Base-by-base conservation (phyloP, 30 jellyfish, hydroid and myxozoan genomes). In the Aurelia sp. region DNA sequence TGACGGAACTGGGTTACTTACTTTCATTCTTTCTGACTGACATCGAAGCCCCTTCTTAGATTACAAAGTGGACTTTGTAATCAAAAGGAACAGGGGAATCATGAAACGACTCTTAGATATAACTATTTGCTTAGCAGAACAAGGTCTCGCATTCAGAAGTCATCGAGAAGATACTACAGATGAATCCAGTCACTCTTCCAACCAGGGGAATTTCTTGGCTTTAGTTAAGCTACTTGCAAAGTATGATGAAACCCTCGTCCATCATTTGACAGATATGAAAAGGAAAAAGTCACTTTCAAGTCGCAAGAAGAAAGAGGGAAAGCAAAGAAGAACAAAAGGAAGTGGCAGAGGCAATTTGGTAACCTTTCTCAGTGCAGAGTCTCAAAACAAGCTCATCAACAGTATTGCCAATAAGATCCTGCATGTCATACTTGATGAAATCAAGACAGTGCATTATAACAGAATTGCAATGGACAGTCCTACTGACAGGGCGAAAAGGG, bases 391-490 rank as follows among this genome's bases (percentile, higher is more conserved):
- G 41, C 3, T 66, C 3, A 66, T 66, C 2, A 9, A 66, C 9
- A 22, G 3, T 2, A 9, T 17, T 15, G 41, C 8, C 3, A 16
- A 35, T 18, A 5, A 15, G 8, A 3, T 22, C 31, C 10, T 48
- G 57, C 41, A 47, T 3, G 31, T 20, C 53, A 59, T 79, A 3
- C 67, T 61, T 5, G 44, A 79, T 3, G 68, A 79, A 38, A 47
- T 79, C 69, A 79, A 47, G 63, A 19, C 67, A 4, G 68, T 70
- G 4, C 51, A 65, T 3, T 21, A 5, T 35, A 61, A 50, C 53
- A 79, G 90, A 38, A 79, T 79, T 40, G 67, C 69, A 27, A 50
- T 63, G 59, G 90, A 79, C 69, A 5, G 69, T 9, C 30, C 90
- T 4, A 79, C 80, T 61, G 79, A 61, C 48, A 22, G 2, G 13